Percentiles rank a stretch among this genome's conserved stretches.
These are phyloP conservation scores for Columba janthina DNA, from an alignment of 2,113 vertebrate genomes.

Conservation along the genomic window DNA sequence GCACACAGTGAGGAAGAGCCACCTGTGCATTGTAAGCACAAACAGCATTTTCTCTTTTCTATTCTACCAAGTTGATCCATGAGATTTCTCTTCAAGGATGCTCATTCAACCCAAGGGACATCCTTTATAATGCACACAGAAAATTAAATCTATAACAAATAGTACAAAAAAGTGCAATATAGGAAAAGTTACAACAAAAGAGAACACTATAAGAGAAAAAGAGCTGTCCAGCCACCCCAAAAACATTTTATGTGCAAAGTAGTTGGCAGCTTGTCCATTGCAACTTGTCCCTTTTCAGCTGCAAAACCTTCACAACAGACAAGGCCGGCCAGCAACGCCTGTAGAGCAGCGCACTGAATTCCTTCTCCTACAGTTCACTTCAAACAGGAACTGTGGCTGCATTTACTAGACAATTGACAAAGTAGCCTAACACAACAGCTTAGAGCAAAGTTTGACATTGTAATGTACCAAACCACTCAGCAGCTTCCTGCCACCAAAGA, in stretches of 20 bases:
- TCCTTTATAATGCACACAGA: neutral
- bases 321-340: neutral
- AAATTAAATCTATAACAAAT: neutral
- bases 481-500: neutral
- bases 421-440: neutral
- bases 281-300: neutral
- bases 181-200: neutral
- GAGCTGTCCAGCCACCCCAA: neutral
- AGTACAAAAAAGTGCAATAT: neutral
- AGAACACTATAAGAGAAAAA: neutral
- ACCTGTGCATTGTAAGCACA: neutral
- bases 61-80: neutral
- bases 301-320: neutral
- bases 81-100: neutral
- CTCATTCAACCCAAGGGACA: neutral
- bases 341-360: neutral
- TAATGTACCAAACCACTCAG: neutral
- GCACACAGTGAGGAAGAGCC: neutral
- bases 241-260: neutral
- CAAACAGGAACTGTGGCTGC: neutral
- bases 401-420: neutral
- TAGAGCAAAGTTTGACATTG: neutral
- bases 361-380: neutral
- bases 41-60: neutral
- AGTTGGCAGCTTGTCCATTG: neutral